Evolutionary conservation across 2,797 vertebrate genomes (phyloP).

Genomic region (Sebastolobus altivelis): DNA sequence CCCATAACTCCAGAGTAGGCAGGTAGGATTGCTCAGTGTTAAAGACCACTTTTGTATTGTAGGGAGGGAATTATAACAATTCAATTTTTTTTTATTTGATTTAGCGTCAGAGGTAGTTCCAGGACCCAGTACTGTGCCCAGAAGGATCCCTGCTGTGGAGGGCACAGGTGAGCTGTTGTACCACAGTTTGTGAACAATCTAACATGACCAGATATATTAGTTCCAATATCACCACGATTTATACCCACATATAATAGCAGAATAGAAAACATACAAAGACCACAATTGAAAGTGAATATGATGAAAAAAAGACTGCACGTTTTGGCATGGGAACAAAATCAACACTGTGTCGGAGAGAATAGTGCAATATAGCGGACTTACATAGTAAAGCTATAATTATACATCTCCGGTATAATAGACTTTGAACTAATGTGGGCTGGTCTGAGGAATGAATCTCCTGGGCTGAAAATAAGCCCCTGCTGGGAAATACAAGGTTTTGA

Average conservation of each 20-base stretch:
- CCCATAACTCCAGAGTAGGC: no score
- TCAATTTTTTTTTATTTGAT: background rate
- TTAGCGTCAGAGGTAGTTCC: background rate
- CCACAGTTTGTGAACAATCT: no score
- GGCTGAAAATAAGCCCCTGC: background rate
- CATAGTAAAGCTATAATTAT: background rate
- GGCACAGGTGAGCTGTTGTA: no score
- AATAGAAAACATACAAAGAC: no score
- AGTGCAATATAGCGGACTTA: background rate
- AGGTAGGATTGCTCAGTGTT: no score
- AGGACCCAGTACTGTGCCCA: background rate
- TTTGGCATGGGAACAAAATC: background rate
- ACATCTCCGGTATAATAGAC: background rate
- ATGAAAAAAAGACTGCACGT: background rate
- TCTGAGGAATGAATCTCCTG: background rate
- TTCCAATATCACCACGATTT: background rate
- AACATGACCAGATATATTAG: no score
- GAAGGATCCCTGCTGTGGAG: background rate
- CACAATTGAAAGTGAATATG: background rate
- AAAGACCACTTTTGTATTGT: background rate
- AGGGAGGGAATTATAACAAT: background rate
- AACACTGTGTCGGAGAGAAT: background rate
- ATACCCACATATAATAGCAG: background rate
- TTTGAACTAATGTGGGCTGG: background rate
- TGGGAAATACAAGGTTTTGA: constrained; percentile 19